phyloP scores from a whole-genome alignment of 2,113 vertebrate species.

The Heloderma charlesbogerti region DNA sequence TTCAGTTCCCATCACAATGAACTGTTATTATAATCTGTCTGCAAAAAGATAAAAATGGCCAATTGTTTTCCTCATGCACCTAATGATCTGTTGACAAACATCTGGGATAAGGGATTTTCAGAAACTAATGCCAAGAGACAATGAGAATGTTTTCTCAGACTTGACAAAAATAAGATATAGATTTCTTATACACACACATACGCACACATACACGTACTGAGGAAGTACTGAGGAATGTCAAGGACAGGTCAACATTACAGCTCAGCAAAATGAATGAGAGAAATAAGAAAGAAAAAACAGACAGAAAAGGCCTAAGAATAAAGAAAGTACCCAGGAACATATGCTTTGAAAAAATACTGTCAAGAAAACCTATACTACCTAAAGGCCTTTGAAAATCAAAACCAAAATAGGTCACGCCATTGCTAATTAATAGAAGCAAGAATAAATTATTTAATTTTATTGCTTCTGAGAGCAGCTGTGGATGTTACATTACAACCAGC shows the following conservation, averaged over 20 bases:
- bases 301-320: not conserved
- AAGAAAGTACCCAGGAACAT: not conserved
- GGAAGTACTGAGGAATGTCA: slow-evolving; percentile 60
- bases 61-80: slow-evolving; percentile 71
- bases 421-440: not conserved
- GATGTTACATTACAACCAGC: not conserved
- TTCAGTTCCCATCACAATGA: slow-evolving; percentile 73
- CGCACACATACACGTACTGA: slow-evolving; percentile 42
- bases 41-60: slow-evolving; percentile 70
- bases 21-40: slow-evolving; percentile 73
- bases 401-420: not conserved
- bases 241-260: not conserved
- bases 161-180: slow-evolving; percentile 68
- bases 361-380: not conserved
- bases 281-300: not conserved
- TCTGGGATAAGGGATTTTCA: slow-evolving; percentile 69
- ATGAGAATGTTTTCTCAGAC: slow-evolving; percentile 50
- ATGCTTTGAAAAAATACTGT: too few relatives aligned
- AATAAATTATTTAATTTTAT: not conserved
- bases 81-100: slow-evolving; percentile 85
- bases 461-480: not conserved
- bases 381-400: not conserved
- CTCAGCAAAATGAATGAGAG: not conserved
- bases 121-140: slow-evolving; percentile 68
- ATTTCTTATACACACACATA: too few relatives aligned